Percentiles rank a stretch among this genome's conserved stretches.
Evolutionary conservation across 1,140 invertebrate genomes (phyloP).

Genomic region (Drosophila trapezifrons): DNA sequence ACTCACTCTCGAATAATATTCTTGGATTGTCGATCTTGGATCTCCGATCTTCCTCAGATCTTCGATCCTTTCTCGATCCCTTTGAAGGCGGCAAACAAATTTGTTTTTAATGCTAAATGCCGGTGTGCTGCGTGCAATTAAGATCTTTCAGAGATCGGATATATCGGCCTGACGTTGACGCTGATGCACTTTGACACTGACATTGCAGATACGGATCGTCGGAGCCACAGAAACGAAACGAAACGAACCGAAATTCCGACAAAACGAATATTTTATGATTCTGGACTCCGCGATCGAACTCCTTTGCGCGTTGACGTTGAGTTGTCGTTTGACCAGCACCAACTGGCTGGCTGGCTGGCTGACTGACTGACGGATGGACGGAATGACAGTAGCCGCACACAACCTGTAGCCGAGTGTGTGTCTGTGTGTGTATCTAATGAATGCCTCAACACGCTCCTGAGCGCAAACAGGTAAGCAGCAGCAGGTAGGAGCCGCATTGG

Average conservation of each 20-base stretch:
- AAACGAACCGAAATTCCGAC: conserved; percentile 33
- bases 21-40: conserved; percentile 15
- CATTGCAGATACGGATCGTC: conserved; percentile 73
- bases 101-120: conserved; percentile 50
- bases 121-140: conserved; percentile 50
- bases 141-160: conserved; percentile 53
- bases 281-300: conserved; percentile 43
- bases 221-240: neutral
- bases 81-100: conserved; percentile 40
- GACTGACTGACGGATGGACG: conserved; percentile 39
- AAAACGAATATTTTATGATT: conserved; percentile 31
- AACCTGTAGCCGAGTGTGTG: conserved; percentile 22
- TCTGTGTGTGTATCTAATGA: conserved; percentile 63
- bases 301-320: conserved; percentile 72
- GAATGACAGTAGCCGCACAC: conserved; percentile 60
- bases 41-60: conserved; percentile 7
- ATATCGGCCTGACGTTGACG: conserved; percentile 60
- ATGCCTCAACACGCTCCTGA: conserved; percentile 75
- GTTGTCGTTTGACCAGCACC: conserved; percentile 60
- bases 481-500: conserved; percentile 61
- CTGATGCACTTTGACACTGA: conserved; percentile 71
- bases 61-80: conserved; percentile 30
- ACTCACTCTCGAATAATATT: conserved; percentile 33
- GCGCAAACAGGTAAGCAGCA: conserved; percentile 68
- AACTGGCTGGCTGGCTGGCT: conserved; percentile 31